Evolutionary conservation across 2,888 invertebrate species (phyloP).

Genomic region (Pteria penguin): DNA sequence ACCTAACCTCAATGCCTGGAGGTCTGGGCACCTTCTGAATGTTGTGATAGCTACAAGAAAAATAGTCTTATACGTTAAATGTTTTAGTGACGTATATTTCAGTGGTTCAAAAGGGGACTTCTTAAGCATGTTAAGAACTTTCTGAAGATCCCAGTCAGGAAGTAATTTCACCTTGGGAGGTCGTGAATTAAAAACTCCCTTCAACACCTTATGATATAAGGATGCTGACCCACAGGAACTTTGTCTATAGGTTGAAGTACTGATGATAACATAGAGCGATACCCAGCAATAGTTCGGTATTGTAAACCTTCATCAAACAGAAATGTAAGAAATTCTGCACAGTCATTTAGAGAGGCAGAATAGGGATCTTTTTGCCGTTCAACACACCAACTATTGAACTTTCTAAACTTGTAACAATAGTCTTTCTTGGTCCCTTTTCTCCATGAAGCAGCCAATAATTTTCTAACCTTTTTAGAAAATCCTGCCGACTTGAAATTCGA

Average conservation of each 20-base stretch:
- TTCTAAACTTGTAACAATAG: slow-evolving; percentile 42
- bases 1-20: not conserved
- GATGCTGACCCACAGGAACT: slow-evolving; percentile 14
- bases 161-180: slow-evolving; percentile 9
- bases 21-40: slow-evolving; percentile 6
- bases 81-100: not conserved
- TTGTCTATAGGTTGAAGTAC: slow-evolving; percentile 1
- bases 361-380: slow-evolving; percentile 48
- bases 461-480: slow-evolving; percentile 43
- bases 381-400: slow-evolving; percentile 52
- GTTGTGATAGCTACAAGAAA: slow-evolving; percentile 4
- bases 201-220: slow-evolving; percentile 16
- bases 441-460: slow-evolving; percentile 44
- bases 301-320: slow-evolving; percentile 3
- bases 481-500: slow-evolving; percentile 36
- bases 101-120: slow-evolving; percentile 11
- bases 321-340: slow-evolving; percentile 33
- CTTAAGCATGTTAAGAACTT: slow-evolving; percentile 2
- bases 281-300: slow-evolving; percentile 28
- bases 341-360: slow-evolving; percentile 32
- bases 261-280: slow-evolving; percentile 30
- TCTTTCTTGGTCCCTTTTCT: slow-evolving; percentile 44
- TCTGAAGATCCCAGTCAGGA: slow-evolving; percentile 23
- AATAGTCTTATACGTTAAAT: no score
- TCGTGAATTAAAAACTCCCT: slow-evolving; percentile 25